A percentile compares a stretch with the other conserved stretches of the same genome.
These are phyloP conservation scores for Clanis bilineata DNA, from an alignment of 2,888 invertebrate species.

Conservation along the genomic window DNA sequence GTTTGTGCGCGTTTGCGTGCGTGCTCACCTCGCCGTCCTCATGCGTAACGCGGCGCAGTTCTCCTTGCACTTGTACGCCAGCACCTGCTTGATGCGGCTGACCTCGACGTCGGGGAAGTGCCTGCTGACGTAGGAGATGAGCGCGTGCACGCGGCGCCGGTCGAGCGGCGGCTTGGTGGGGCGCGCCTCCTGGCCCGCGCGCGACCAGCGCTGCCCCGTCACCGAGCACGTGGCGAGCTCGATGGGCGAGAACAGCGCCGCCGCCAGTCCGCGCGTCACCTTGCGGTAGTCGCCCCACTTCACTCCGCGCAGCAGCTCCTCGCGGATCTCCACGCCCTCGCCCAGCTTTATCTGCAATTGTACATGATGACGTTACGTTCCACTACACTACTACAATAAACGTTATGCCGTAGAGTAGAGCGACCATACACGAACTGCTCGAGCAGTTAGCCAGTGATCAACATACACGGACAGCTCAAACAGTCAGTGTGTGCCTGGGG, in stretches of 20 bases:
- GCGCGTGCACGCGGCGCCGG: constrained; percentile 87
- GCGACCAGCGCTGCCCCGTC: constrained; percentile 89
- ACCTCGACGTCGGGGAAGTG: constrained; percentile 89
- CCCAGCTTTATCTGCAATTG: constrained; percentile 85
- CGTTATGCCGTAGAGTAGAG: too few species aligned
- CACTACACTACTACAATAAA: too few species aligned
- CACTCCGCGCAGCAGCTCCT: constrained; percentile 86
- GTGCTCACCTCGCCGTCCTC: constrained; percentile 88
- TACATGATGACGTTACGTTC: too few species aligned
- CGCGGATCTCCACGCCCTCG: constrained; percentile 88
- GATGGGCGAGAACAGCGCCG: constrained; percentile 88
- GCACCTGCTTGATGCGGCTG: constrained; percentile 88
- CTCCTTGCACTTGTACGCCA: constrained; percentile 90
- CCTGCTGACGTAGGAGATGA: constrained; percentile 88
- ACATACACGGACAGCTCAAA: too few species aligned
- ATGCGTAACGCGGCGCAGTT: constrained; percentile 88
- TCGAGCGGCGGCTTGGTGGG: constrained; percentile 89
- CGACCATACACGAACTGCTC: too few species aligned
- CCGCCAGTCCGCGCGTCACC: constrained; percentile 87
- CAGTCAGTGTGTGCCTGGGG: too few species aligned
- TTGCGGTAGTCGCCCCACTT: constrained; percentile 90
- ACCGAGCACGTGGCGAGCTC: constrained; percentile 89
- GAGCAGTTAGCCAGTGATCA: too few species aligned
- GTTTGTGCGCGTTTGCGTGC: too few species aligned
- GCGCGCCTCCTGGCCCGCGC: constrained; percentile 86